Evolutionary conservation across 2,113 vertebrate genomes (phyloP).

Genomic region (Barnardius zonarius): DNA sequence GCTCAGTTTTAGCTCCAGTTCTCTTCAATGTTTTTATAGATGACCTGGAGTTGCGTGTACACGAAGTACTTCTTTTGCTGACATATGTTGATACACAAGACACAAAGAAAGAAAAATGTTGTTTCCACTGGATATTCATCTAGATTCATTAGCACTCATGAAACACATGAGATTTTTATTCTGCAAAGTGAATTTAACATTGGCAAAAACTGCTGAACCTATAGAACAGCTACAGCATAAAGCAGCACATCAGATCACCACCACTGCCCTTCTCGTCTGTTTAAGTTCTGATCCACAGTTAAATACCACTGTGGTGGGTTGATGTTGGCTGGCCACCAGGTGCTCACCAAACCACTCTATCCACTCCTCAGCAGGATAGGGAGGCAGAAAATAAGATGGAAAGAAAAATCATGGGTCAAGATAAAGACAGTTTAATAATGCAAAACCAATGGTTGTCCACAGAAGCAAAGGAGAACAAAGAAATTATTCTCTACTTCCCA

Average conservation of each 20-base stretch:
- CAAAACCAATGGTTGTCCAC: fast-evolving
- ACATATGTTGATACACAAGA: neutral
- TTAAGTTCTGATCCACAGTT: neutral
- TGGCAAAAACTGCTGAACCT: neutral
- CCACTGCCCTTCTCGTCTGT: neutral
- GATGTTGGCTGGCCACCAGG: neutral
- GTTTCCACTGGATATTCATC: neutral
- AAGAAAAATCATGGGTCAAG: neutral
- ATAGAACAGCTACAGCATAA: neutral
- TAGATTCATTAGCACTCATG: neutral
- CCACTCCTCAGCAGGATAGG: neutral
- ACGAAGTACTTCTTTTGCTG: neutral
- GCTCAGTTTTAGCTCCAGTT: neutral
- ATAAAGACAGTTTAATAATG: neutral
- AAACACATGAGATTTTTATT: neutral
- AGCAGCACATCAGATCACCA: neutral
- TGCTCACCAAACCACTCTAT: neutral
- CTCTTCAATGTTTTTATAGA: neutral
- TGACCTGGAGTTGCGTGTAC: neutral
- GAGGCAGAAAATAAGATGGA: neutral
- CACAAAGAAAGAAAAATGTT: neutral
- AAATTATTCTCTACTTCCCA: neutral
- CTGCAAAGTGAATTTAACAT: neutral
- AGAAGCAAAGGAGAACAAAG: neutral
- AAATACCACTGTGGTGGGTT: neutral